phyloP scores from a whole-genome alignment of 2,113 vertebrate species.

The Antigone vipio region DNA sequence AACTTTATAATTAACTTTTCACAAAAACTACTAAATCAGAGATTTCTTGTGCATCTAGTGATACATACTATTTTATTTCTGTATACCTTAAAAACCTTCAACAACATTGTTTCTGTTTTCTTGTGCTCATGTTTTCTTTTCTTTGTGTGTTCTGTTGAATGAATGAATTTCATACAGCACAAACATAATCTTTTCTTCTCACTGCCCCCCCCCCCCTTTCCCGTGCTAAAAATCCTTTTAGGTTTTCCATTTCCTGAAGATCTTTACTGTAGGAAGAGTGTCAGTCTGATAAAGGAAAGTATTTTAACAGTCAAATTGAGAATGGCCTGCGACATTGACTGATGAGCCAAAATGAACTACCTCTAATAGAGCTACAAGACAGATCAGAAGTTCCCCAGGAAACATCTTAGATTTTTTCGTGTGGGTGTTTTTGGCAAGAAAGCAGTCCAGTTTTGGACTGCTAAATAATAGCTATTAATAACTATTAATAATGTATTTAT shows the following conservation, averaged over 20 bases:
- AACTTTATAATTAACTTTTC: neutral
- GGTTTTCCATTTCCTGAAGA: neutral
- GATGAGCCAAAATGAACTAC: neutral
- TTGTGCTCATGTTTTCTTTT: neutral
- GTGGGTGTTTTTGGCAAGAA: neutral
- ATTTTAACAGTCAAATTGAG: neutral
- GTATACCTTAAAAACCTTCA: neutral
- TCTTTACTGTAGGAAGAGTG: neutral
- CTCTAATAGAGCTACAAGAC: neutral
- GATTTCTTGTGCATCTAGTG: neutral
- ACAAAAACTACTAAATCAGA: neutral
- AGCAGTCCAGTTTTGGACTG: neutral
- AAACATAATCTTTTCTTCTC: neutral
- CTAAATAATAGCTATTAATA: neutral
- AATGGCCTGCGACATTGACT: neutral
- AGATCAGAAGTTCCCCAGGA: neutral
- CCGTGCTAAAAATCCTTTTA: neutral
- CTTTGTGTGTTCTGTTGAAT: neutral
- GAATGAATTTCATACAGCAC: neutral
- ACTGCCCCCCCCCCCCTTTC: too few relatives aligned
- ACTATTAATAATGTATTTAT: neutral
- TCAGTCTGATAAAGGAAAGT: neutral
- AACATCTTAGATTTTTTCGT: neutral
- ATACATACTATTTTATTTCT: neutral
- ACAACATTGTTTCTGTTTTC: neutral